Evolutionary conservation across 2,113 vertebrate species (phyloP).

Genomic region (Dolichotis patagonum): DNA sequence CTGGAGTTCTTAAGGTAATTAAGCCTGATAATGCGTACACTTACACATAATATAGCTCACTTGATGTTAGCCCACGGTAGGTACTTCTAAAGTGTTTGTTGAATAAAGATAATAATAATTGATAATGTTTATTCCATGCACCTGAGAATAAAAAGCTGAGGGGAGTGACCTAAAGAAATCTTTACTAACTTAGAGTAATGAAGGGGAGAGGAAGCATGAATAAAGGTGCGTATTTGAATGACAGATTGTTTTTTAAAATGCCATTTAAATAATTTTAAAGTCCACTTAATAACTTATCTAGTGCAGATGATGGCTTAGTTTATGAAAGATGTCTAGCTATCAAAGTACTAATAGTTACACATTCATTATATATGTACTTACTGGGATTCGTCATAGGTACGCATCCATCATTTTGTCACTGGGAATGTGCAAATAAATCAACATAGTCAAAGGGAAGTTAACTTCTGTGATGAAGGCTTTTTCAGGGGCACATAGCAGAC

Average conservation of each 20-base stretch:
- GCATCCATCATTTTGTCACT: background rate
- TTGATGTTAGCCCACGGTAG: background rate
- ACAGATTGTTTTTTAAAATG: slow-evolving; percentile 58
- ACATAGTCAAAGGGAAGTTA: background rate
- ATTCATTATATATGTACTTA: background rate
- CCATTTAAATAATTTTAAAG: slow-evolving; percentile 40
- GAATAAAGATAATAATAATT: background rate
- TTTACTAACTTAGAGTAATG: background rate
- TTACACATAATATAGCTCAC: background rate
- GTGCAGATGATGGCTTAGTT: background rate
- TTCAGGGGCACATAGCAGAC: background rate
- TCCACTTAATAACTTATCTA: background rate
- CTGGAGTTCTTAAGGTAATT: background rate
- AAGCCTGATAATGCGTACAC: background rate
- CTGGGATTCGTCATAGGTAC: background rate
- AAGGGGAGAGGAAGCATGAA: background rate
- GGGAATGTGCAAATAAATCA: background rate
- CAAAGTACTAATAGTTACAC: background rate
- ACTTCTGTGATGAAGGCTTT: slow-evolving; percentile 27
- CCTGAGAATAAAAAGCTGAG: slow-evolving; percentile 17
- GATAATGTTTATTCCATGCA: background rate
- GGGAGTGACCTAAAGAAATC: background rate
- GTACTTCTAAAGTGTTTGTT: background rate
- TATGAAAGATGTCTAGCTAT: background rate
- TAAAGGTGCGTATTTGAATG: slow-evolving; percentile 35